Base-by-base conservation (phyloP, 2,797 vertebrate species). In the Hyperoplus immaculatus region DNA sequence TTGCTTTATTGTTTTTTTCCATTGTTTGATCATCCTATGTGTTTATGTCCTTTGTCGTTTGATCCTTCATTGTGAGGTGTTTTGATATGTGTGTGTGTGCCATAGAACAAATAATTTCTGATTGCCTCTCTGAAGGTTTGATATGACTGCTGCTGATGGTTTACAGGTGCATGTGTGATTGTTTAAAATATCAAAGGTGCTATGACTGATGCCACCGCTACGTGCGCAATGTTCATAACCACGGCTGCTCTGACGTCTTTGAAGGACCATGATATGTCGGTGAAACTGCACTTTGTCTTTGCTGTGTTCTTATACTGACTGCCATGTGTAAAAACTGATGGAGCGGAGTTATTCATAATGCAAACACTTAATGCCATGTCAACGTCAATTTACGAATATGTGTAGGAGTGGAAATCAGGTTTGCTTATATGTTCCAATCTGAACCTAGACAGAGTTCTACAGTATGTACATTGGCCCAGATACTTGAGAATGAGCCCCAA, bases 21-120 rank as follows among this genome's bases (percentile, higher is more conserved):
- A 21, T 18, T 36, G 46, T 76, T 72, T 72, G 59, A 75, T 70
- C 75, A 18, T 74, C 64, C 72, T 62, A 54, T 51, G 42, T 72
- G 61, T 69, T 79, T 61, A 72, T 64, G 47, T 42, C 46, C 55
- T 69, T 71, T 65, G 29, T 49, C 46, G 74, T 80, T 72, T 59
- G n/a, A 51, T 66, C 43, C 29, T 29, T 70, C 45, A 49, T 8
- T 46, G 39, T 72, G 45, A 61, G 65, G 57, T 21, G 47, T 78
- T 77, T 57, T 16, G 10, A 58, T 84, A 50, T 36, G 39, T n/a
- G 6, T 21, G 59, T 84, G 46, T 36, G 6, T 21, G 59, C 50
- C 15, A 46, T 75, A 76, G 74, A 69, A 18, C 67, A 64, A 75
- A 74, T 72, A 2, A 55, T 60, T 68, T 72, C 57, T 85, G 69